phyloP scores from a whole-genome alignment of 2,797 vertebrate species.

The Orientallactaga sibirica region DNA sequence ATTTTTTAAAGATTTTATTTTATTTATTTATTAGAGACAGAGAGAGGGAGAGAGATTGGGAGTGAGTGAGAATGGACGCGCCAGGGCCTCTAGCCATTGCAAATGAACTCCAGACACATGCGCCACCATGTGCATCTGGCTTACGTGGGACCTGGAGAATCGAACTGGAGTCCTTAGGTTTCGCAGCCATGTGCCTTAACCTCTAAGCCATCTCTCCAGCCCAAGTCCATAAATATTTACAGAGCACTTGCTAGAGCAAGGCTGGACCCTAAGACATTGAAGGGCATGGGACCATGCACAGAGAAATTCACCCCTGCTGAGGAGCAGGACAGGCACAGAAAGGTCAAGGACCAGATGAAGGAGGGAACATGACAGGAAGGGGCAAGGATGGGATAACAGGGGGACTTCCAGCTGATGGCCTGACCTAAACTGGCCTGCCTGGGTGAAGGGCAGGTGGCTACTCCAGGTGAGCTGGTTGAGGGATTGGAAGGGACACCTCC shows the following conservation, averaged over 20 bases:
- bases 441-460: neutral
- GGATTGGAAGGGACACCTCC: neutral
- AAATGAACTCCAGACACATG: no score
- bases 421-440: neutral
- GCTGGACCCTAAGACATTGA: constrained; percentile 44
- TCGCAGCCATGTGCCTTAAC: no score
- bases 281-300: neutral
- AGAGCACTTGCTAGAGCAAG: neutral
- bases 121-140: no score
- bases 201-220: no score
- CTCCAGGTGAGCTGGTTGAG: neutral
- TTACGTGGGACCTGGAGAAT: no score
- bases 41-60: no score
- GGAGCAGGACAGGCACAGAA: neutral
- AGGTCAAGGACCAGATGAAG: neutral
- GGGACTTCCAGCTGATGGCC: neutral
- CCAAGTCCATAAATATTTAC: constrained; percentile 77
- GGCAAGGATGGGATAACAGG: neutral
- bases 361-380: neutral
- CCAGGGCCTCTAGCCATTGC: no score
- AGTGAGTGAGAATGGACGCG: no score
- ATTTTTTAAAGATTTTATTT: constrained; percentile 47
- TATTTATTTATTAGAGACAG: no score
- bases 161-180: no score
- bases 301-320: constrained; percentile 15